Percentiles rank a stretch among this genome's conserved stretches.
Evolutionary conservation across 2,797 vertebrate genomes (phyloP).

Genomic region (Erpetoichthys calabaricus): DNA sequence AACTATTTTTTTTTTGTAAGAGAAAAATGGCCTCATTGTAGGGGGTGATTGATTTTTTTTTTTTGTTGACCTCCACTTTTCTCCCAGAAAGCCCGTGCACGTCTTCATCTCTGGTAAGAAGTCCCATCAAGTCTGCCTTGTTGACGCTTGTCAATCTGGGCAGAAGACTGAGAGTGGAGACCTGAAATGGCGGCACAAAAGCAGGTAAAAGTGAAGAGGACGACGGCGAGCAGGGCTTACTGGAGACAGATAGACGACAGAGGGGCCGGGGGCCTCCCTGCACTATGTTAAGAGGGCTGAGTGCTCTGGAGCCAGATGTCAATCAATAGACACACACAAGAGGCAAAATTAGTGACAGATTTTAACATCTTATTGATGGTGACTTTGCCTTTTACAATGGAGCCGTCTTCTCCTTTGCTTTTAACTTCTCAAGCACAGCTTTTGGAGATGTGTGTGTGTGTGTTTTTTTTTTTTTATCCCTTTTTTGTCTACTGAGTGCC

Average conservation of each 20-base stretch:
- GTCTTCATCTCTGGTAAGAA: slow-evolving; percentile 22
- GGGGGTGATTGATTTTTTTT: too few relatives aligned
- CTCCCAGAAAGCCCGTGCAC: slow-evolving; percentile 20
- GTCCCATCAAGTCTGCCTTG: slow-evolving; percentile 37
- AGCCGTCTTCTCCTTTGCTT: background rate
- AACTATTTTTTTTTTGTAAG: too few relatives aligned
- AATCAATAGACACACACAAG: slow-evolving; percentile 58
- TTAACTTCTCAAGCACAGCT: slow-evolving; percentile 3
- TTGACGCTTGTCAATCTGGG: slow-evolving; percentile 35
- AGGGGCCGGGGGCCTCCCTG: slow-evolving; percentile 47
- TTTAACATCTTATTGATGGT: slow-evolving; percentile 20
- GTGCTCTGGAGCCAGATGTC: slow-evolving; percentile 68
- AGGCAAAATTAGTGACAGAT: slow-evolving; percentile 46
- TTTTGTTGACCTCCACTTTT: slow-evolving; percentile 24
- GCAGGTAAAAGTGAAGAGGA: slow-evolving; percentile 48
- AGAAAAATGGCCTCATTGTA: too few relatives aligned
- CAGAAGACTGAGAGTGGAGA: slow-evolving; percentile 19
- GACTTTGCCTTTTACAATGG: too few relatives aligned
- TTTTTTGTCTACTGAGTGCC: too few relatives aligned
- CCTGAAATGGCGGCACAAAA: slow-evolving; percentile 32
- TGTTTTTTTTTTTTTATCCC: too few relatives aligned
- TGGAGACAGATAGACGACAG: slow-evolving; percentile 57
- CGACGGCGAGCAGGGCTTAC: slow-evolving; percentile 27
- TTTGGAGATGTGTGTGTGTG: background rate
- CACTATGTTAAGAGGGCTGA: slow-evolving; percentile 65